Percentiles rank a stretch among this genome's conserved stretches.
phyloP scores from a whole-genome alignment of 2,113 vertebrate genomes.

The Dipodomys spectabilis region DNA sequence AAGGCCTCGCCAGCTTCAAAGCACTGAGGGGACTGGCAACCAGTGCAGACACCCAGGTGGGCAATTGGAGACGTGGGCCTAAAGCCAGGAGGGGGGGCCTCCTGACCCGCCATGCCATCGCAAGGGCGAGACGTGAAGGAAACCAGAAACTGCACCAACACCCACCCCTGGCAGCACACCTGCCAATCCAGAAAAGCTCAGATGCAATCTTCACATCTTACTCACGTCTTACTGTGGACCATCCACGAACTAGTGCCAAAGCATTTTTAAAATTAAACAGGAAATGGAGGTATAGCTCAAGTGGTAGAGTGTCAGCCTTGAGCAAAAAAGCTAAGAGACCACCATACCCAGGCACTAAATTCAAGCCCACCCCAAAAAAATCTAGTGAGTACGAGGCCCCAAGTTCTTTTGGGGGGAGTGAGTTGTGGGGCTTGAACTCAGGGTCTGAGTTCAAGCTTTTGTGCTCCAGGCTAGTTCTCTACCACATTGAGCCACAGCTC shows the following conservation, averaged over 20 bases:
- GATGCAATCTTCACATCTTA: not conserved
- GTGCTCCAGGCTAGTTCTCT: no score
- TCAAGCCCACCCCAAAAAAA: no score
- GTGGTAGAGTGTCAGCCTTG: no score
- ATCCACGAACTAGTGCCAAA: not conserved
- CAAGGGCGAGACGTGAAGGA: not conserved
- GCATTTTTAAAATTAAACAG: no score
- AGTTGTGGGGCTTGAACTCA: no score
- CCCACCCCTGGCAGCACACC: not conserved
- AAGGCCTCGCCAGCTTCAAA: not conserved
- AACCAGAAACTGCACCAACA: not conserved
- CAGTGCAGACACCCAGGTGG: not conserved
- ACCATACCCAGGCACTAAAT: no score
- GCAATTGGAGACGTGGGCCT: not conserved
- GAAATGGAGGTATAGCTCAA: no score
- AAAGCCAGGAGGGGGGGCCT: not conserved
- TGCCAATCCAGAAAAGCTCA: not conserved
- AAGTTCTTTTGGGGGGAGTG: no score
- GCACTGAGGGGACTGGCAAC: not conserved
- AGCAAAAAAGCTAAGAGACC: no score
- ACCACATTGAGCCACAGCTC: no score
- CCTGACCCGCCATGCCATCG: not conserved
- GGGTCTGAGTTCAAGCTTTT: no score
- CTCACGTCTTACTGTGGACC: accelerated
- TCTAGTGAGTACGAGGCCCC: no score